Base-by-base conservation (phyloP, 2,888 invertebrate species). In the Oegoconia quadripuncta region DNA sequence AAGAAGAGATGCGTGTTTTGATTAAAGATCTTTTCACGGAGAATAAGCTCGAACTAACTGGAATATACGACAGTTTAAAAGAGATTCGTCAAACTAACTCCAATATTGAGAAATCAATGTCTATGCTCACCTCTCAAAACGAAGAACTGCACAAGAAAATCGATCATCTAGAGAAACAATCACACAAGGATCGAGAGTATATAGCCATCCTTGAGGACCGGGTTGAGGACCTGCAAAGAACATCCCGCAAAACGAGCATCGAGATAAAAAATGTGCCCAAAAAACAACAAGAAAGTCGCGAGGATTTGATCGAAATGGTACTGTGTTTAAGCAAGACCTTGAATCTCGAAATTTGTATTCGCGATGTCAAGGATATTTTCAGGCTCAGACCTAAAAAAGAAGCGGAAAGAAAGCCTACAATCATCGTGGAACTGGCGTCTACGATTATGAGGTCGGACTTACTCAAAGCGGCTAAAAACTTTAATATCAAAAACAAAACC, bases 401-500 rank as follows among this genome's bases (percentile, higher is more conserved):
- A 16, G 30, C 13, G 11, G 38, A 30, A 25, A 34, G 22, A 5
- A 39, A 39, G 14, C 20, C 39, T 15, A 34, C 42, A 9, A 39
- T 42, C 26, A 13, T 42, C 7, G 23, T 39, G 17, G 42, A 39
- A 32, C 18, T 33, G 15, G 16, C 27, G 12, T 42, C 42, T 14
- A 29, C 35, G 12, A 35, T 42, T 11, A 9, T 35, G 32, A 50
- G 37, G 23, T 37, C 39, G 8, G 42, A 48, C 3, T 4, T 50
- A 1, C 28, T 54, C 1, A 41, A 43, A 35, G 42, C 25, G 23
- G 26, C 29, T 5, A 50, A 46, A 23, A 11, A 23, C 1, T 51
- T 41, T 34, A 54, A 51, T 29, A 29, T 28, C 2, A 44, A 38
- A 18, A 37, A 50, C 13, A 43, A 45, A 34, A 33, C 17, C 11